Percentiles rank a stretch among this genome's conserved stretches.
phyloP scores from a whole-genome alignment of 1,140 invertebrate species.

The Polypedilum vanderplanki region DNA sequence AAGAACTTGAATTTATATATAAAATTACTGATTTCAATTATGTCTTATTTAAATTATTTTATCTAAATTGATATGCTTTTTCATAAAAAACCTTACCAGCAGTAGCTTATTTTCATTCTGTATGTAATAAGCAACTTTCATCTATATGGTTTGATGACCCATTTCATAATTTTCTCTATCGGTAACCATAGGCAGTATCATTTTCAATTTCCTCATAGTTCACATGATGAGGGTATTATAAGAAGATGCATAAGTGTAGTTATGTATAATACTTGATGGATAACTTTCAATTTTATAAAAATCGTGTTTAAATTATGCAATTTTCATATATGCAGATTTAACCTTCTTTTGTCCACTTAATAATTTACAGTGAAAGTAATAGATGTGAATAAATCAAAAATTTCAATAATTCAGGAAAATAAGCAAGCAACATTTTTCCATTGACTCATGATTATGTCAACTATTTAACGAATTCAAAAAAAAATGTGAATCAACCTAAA shows the following conservation, averaged over 20 bases:
- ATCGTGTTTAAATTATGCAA: no score
- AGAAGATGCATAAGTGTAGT: not conserved
- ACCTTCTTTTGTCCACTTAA: no score
- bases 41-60: not conserved
- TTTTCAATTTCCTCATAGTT: not conserved
- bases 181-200: not conserved
- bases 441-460: no score
- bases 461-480: no score
- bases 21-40: not conserved
- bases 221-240: not conserved
- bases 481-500: no score
- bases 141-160: not conserved
- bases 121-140: not conserved
- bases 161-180: slow-evolving; percentile 8
- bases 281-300: not conserved
- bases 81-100: not conserved
- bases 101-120: not conserved
- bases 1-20: no score
- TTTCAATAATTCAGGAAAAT: no score
- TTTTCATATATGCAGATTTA: no score
- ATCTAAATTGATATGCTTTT: not conserved
- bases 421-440: no score
- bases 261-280: not conserved
- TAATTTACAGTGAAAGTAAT: no score
- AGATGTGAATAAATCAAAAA: no score